These are phyloP conservation scores for Fregetta grallaria DNA, from an alignment of 2,113 vertebrate genomes.

Conservation along the genomic window DNA sequence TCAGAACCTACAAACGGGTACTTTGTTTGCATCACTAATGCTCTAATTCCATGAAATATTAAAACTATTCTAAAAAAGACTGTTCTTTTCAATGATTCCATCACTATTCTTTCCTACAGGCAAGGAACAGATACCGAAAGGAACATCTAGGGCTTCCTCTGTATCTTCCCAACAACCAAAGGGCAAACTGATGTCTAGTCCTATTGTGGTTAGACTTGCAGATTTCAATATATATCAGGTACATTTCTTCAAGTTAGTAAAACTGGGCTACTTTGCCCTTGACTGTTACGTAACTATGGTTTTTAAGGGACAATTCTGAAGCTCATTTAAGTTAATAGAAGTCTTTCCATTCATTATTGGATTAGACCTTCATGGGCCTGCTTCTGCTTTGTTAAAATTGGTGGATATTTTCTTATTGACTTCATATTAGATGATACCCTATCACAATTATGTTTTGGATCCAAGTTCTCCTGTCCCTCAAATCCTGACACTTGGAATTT, in stretches of 20 bases:
- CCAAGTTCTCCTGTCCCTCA: background rate
- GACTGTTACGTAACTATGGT: background rate
- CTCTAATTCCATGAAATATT: background rate
- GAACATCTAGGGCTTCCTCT: conserved; percentile 77
- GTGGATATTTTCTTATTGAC: background rate
- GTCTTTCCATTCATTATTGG: background rate
- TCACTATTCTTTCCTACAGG: conserved; percentile 70
- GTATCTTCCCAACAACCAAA: conserved; percentile 78
- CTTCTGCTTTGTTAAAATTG: background rate
- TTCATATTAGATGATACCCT: background rate
- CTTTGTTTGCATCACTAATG: background rate
- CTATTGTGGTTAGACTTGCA: conserved; percentile 92
- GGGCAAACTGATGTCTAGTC: conserved; percentile 94
- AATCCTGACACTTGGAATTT: background rate
- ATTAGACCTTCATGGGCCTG: background rate
- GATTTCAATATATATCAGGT: conserved; percentile 99
- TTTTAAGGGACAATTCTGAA: background rate
- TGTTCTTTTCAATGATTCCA: background rate
- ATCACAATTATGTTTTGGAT: background rate
- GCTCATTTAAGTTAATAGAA: background rate
- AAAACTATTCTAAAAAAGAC: background rate
- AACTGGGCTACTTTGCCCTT: background rate
- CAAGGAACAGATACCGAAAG: conserved; percentile 72
- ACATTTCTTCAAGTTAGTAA: conserved; percentile 46
- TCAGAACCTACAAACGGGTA: conserved; percentile 77